phyloP scores from a whole-genome alignment of 2,113 vertebrate genomes.

The Athene noctua region DNA sequence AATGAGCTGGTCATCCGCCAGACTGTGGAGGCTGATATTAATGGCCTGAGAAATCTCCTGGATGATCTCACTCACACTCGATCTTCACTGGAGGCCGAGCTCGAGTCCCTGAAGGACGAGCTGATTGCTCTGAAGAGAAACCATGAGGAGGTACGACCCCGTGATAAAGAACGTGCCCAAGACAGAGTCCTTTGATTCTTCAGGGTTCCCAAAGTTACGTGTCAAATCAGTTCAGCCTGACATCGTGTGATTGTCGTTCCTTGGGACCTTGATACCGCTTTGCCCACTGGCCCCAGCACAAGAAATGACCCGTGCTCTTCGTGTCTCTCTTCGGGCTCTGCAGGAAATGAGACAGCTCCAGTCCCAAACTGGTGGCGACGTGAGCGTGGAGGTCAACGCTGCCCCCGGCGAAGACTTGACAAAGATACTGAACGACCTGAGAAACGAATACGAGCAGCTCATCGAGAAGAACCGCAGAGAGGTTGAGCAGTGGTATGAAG shows the following conservation, averaged over 20 bases:
- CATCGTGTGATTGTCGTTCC: rapidly evolving
- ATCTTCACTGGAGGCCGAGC: slow-evolving; percentile 7
- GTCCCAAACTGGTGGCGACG: slow-evolving; percentile 38
- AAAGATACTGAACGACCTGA: slow-evolving; percentile 64
- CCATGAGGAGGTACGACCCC: slow-evolving; percentile 63
- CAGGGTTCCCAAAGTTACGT: not conserved
- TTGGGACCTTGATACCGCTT: not conserved
- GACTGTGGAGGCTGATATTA: slow-evolving; percentile 56
- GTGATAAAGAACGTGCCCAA: rapidly evolving
- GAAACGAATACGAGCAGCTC: slow-evolving; percentile 79
- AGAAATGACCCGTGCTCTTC: not conserved
- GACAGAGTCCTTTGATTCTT: not conserved
- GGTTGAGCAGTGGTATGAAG: slow-evolving; percentile 82
- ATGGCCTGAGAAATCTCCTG: slow-evolving; percentile 59
- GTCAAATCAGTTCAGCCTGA: not conserved
- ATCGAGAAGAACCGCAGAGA: slow-evolving; percentile 78
- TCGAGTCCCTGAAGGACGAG: slow-evolving; percentile 19
- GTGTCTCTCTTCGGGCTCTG: not conserved
- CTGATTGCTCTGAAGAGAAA: slow-evolving; percentile 67
- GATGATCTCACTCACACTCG: slow-evolving; percentile 57
- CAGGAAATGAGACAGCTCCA: slow-evolving; percentile 63
- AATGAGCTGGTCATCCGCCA: slow-evolving; percentile 57
- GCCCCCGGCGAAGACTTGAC: slow-evolving; percentile 60
- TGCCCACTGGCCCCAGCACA: not conserved
- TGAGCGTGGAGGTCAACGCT: slow-evolving; percentile 70